A percentile compares a stretch with the other conserved stretches of the same genome.
Evolutionary conservation across 1,140 invertebrate species (phyloP).

Genomic region (Mizuhopecten yessoensis): DNA sequence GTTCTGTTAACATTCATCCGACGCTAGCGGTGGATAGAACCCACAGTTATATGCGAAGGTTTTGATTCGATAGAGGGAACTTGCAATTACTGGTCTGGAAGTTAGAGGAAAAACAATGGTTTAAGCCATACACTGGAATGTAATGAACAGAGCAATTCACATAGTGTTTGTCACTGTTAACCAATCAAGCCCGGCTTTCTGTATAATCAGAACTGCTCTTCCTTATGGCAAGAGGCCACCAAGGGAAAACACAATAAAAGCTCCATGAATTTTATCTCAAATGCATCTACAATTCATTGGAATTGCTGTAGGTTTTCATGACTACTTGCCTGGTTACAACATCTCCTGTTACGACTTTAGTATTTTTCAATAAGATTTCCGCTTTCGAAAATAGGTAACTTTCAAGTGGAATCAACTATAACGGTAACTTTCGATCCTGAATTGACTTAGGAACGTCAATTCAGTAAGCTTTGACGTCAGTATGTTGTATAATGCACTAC

Average conservation of each 20-base stretch:
- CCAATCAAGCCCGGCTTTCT: neutral
- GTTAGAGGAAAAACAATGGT: slow-evolving; percentile 38
- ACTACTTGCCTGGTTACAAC: too few species aligned
- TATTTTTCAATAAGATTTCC: too few species aligned
- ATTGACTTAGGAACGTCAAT: too few species aligned
- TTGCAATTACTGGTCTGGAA: neutral
- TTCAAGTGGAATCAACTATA: too few species aligned
- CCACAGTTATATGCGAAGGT: neutral
- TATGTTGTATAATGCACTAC: too few species aligned
- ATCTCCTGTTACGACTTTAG: too few species aligned
- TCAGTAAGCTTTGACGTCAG: too few species aligned
- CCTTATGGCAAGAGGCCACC: neutral
- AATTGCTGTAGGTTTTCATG: too few species aligned
- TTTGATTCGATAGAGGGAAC: slow-evolving; percentile 38
- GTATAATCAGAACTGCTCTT: neutral
- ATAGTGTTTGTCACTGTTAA: slow-evolving; percentile 20
- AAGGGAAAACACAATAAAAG: neutral
- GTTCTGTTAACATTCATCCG: too few species aligned
- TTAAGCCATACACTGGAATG: neutral
- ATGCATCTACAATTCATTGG: too few species aligned
- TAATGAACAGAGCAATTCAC: slow-evolving; percentile 2
- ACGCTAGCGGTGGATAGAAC: neutral
- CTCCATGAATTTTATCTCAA: neutral
- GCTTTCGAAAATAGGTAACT: too few species aligned
- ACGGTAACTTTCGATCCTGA: too few species aligned